Conservation (phyloP, 1,140 invertebrate species). For the Zophobas morio region DNA sequence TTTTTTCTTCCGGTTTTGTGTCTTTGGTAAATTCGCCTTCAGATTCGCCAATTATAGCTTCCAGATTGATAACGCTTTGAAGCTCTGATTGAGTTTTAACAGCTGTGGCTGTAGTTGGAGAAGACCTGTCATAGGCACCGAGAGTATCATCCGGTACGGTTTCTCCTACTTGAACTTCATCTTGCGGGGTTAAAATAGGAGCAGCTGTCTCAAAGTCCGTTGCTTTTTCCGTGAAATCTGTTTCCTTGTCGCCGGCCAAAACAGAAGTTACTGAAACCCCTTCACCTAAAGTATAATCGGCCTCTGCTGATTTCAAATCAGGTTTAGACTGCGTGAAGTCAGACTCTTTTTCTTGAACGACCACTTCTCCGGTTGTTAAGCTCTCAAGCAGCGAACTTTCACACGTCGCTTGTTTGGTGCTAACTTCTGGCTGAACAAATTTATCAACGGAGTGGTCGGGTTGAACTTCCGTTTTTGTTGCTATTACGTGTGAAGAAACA, state of each 20-base stretch:
- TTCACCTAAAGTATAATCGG: constrained; percentile 69
- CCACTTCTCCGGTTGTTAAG: constrained; percentile 64
- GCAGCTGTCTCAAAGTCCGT: constrained; percentile 60
- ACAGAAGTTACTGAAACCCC: constrained; percentile 70
- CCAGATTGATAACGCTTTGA: constrained; percentile 61
- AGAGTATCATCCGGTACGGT: constrained; percentile 59
- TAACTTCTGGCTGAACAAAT: constrained; percentile 55
- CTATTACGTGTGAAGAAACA: constrained; percentile 70
- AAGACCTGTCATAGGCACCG: constrained; percentile 58
- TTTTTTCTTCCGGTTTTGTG: constrained; percentile 56
- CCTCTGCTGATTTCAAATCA: constrained; percentile 66
- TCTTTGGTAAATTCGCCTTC: constrained; percentile 57
- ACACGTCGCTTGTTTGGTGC: constrained; percentile 66
- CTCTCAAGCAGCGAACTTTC: constrained; percentile 68
- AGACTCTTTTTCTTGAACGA: constrained; percentile 71
- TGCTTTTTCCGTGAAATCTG: constrained; percentile 64
- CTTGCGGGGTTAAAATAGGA: constrained; percentile 57
- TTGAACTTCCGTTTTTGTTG: constrained; percentile 69
- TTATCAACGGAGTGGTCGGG: constrained; percentile 52
- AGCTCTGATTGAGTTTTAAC: constrained; percentile 58
- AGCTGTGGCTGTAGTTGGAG: constrained; percentile 55
- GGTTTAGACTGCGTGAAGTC: constrained; percentile 67
- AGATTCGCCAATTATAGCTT: constrained; percentile 65
- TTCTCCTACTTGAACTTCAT: constrained; percentile 61
- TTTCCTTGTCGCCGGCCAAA: constrained; percentile 71